Evolutionary conservation across 2,888 invertebrate genomes (phyloP).

Genomic region (Drosophila hamatofila): DNA sequence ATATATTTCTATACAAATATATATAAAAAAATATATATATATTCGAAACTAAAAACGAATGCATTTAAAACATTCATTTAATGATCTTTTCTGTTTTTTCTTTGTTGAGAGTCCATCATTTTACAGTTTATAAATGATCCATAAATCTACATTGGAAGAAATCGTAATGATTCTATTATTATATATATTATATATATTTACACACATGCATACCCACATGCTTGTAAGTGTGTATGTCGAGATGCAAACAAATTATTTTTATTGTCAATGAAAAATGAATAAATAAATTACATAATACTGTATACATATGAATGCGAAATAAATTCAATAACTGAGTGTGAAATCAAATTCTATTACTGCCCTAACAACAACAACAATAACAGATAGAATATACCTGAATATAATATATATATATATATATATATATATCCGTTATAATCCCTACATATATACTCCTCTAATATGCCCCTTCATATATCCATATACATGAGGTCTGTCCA

Average conservation of each 20-base stretch:
- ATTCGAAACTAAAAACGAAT: conserved; percentile 40
- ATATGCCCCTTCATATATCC: no score
- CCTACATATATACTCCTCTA: no score
- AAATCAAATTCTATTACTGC: neutral
- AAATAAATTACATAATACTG: conserved; percentile 30
- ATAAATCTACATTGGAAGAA: conserved; percentile 34
- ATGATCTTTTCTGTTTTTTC: neutral
- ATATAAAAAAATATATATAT: neutral
- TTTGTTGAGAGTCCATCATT: conserved; percentile 20
- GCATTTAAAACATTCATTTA: conserved; percentile 57
- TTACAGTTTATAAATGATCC: conserved; percentile 23
- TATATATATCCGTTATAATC: no score
- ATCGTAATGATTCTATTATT: conserved; percentile 23
- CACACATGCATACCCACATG: conserved; percentile 6
- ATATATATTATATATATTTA: conserved; percentile 19
- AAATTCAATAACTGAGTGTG: conserved; percentile 69
- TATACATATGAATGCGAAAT: conserved; percentile 56
- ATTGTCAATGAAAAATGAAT: conserved; percentile 54
- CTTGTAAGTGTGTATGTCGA: conserved; percentile 14
- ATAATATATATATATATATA: no score
- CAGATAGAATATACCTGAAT: no score
- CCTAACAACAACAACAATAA: neutral
- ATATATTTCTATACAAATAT: neutral
- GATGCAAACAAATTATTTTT: conserved; percentile 63
- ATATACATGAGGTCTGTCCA: neutral